Base-by-base conservation (phyloP, 2,888 invertebrate genomes). In the Nemotelus pantherinus region DNA sequence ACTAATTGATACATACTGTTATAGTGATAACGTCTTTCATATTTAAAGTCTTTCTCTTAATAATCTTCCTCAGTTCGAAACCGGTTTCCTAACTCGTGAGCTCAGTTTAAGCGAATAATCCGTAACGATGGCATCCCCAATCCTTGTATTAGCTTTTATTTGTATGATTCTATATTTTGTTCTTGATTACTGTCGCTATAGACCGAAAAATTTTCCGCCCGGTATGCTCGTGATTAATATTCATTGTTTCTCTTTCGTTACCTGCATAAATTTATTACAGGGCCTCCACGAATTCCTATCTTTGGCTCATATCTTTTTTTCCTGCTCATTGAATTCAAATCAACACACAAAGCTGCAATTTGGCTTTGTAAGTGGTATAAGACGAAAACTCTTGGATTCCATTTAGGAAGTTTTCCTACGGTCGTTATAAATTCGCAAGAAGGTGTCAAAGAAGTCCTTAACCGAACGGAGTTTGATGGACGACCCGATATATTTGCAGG, bases 281-380 rank as follows among this genome's bases (percentile, higher is more conserved):
- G 92, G 60, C 90, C 92, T 2, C 90, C 90, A 0, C 89, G 89
- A 43, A 83, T 92, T 60, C 92, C 92, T 1, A 71, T 92, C 39
- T 90, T 90, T 81, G 92, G 92, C 2, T 89, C 90, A 47, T 92
- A 91, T 80, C 89, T 90, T 85, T 87, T 90, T 58, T 82, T 92
- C 60, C 83, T 91, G 57, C 83, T 89, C 76, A 85, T 89, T 53
- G 87, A 90, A 80, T 89, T 88, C 79, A 87, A 86, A 70, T 89
- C 89, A 81, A 84, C 91, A 0, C 88, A 90, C 10, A 85, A 86
- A 70, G 89, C 89, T 0, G 86, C 91, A 43, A 82, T 85, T 1
- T 87, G 87, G 74, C 84, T 92, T 0, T 88, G 89, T 5, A 85
- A 88, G 68, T 88, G 88, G 79, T 92, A 92, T 82, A 90, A 90